Base-by-base conservation (phyloP, 2,113 vertebrate genomes). In the Oryzias javanicus region DNA sequence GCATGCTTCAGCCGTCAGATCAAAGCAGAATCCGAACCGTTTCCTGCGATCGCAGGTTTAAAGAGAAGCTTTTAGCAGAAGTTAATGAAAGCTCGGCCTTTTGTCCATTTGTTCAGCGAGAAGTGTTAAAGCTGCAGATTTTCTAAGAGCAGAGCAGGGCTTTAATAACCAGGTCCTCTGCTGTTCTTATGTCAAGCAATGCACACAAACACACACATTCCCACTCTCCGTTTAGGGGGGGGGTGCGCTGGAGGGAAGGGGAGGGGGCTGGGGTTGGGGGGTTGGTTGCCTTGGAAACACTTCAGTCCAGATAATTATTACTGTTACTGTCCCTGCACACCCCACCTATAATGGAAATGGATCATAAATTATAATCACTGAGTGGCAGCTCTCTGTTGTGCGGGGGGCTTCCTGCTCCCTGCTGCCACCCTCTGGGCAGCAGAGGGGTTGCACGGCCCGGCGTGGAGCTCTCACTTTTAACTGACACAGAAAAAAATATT, bases 271-370 rank as follows among this genome's bases (percentile, higher is more conserved):
- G 80, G 67, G 76, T 50, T 57, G 55, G 50, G 57, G 50, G 57
- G n/a, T 72, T 56, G 86, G 97, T 98, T 98, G 94, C 95, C 96
- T 93, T 93, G 95, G 96, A 94, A 98, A 98, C 96, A 86, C 92
- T 93, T 93, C 78, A 91, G 92, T 95, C 94, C 93, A 91, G 93
- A 95, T 96, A 95, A 98, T 98, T 96, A 97, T 95, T 94, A 95
- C 94, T 93, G 94, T 96, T 96, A 96, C 94, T 94, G 90, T 91
- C 94, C 93, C 94, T 91, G 94, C 93, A 96, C 94, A 95, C 95
- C 96, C 94, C 94, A 96, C 94, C 95, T 97, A 95, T 97, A 96
- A 95, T 93, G 93, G 94, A 94, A 93, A 96, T 95, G 94, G 95
- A 96, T 95, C 94, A 96, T 96, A 93, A 97, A 96, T 95, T 92